Base-by-base conservation (phyloP, 2,797 vertebrate genomes). In the Echiichthys vipera region DNA sequence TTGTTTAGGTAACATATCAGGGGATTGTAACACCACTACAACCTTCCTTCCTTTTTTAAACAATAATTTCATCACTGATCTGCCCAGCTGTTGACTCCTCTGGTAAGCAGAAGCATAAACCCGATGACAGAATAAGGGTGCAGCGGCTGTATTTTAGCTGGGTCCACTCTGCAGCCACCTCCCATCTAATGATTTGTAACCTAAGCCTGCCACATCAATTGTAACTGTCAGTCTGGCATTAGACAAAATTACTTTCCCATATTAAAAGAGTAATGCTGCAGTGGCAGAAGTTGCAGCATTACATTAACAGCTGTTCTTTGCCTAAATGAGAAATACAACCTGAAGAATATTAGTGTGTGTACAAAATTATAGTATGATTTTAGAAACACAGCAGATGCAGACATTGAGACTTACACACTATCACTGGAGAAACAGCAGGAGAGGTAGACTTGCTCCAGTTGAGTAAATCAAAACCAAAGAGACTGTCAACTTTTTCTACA, bases 151-250 rank as follows among this genome's bases (percentile, higher is more conserved):
- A 88, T 92, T 91, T 91, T 82, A 87, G 85, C 76, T 43, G 61
- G 54, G 84, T 77, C 87, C 68, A 78, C 61, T 81, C 65, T 67
- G 71, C 87, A 78, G 88, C 81, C 87, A 83, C 66, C 71, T 85
- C 79, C 65, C 79, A 76, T 84, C 80, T 71, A 37, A 75, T 93
- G 91, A 94, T 94, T 92, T 93, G 90, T 92, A 85, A 88, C 88
- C 71, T 15, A 15, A 30, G 40, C 59, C 79, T 81, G 77, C 83
- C 86, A 87, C 90, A 93, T 92, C 81, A 71, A 88, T 91, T 88
- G 78, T 56, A 78, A 56, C 84, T 91, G 92, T 92, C 90, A 91
- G 84, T 80, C 81, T 80, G 69, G 86, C 85, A 89, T 90, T 82
- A 67, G 63, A 77, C 78, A 65, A 78, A 90, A 91, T 92, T 87